Conservation (phyloP, 2,797 vertebrate species). For the Sylvia borin region DNA sequence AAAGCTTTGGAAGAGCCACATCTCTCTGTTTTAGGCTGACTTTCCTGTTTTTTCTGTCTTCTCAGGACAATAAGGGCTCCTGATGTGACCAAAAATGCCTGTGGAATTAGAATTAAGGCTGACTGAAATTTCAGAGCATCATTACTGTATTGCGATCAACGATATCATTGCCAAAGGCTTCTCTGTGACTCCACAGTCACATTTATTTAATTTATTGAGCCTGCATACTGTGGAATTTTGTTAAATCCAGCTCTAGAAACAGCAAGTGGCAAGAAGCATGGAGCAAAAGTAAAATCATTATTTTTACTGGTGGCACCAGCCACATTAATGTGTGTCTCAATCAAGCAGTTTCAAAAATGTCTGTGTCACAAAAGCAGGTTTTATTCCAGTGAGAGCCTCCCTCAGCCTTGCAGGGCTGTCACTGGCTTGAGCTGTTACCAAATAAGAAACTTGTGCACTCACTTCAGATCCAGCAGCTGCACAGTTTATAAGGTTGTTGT, state of each 20-base stretch:
- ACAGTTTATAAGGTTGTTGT: constrained; percentile 95
- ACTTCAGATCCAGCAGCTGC: constrained; percentile 95
- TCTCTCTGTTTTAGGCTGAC: neutral
- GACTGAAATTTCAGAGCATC: neutral
- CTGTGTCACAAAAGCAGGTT: neutral
- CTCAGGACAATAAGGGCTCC: neutral
- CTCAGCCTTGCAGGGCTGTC: neutral
- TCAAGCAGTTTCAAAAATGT: neutral
- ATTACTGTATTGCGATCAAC: neutral
- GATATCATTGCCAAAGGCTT: constrained; percentile 16
- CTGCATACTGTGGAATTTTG: neutral
- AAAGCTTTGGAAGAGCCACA: neutral
- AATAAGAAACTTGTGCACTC: constrained; percentile 56
- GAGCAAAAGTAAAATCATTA: neutral
- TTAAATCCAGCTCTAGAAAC: constrained; percentile 27
- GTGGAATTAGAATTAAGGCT: neutral
- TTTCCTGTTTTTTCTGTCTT: constrained; percentile 6
- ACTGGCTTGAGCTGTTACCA: neutral
- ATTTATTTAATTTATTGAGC: constrained; percentile 47
- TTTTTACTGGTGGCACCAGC: neutral
- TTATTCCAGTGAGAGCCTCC: neutral
- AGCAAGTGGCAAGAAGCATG: neutral
- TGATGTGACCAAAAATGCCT: neutral
- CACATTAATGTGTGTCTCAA: neutral
- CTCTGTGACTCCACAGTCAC: neutral